These are phyloP conservation scores for Rhagoletis zephyria DNA, from an alignment of 1,140 invertebrate genomes.

Conservation along the genomic window DNA sequence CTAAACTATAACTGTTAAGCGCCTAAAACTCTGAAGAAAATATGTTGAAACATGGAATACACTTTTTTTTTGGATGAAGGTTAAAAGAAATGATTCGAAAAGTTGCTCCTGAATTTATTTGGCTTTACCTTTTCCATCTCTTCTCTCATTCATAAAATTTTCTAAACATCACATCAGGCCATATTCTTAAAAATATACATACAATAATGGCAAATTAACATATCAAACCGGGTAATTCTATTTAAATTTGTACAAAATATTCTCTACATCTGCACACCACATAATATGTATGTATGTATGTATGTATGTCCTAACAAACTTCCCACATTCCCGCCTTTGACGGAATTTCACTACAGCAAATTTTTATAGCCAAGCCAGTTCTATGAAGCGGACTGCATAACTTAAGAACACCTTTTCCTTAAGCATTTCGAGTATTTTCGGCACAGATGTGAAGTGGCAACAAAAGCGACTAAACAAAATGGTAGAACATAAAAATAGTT, in stretches of 20 bases:
- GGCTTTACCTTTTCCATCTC: too few species aligned
- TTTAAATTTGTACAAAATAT: slow-evolving; percentile 11
- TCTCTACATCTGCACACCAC: not conserved
- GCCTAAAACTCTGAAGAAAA: too few species aligned
- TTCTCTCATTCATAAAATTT: too few species aligned
- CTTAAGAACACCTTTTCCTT: slow-evolving; percentile 24
- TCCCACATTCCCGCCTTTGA: not conserved
- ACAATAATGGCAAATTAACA: not conserved
- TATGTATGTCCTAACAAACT: not conserved
- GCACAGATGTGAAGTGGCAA: not conserved
- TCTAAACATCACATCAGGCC: too few species aligned
- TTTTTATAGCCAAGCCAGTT: not conserved
- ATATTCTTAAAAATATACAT: too few species aligned
- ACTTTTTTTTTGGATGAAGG: too few species aligned
- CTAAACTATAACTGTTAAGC: too few species aligned
- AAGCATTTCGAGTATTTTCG: slow-evolving; percentile 13
- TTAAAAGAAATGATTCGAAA: too few species aligned
- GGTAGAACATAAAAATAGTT: not conserved
- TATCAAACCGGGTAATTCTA: not conserved
- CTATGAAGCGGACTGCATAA: not conserved
- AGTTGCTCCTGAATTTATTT: too few species aligned
- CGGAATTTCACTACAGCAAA: not conserved
- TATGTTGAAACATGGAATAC: too few species aligned
- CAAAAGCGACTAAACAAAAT: slow-evolving; percentile 2
- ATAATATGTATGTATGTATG: too few species aligned